Base-by-base conservation (phyloP, 2,113 vertebrate genomes). In the Hoplias malabaricus region DNA sequence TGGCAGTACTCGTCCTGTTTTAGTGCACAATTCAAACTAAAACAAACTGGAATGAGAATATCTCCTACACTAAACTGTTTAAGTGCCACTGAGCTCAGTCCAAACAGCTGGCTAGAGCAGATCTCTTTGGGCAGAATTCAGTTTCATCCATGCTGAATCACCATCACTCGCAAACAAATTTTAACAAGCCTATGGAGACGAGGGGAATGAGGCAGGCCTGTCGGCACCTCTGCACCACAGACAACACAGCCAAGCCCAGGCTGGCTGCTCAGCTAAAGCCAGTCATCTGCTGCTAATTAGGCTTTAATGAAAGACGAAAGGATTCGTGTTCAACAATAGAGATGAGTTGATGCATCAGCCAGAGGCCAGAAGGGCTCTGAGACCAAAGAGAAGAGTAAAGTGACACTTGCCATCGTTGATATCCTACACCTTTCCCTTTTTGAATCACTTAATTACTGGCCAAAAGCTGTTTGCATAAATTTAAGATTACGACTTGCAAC, bases 311-410 rank as follows among this genome's bases (percentile, higher is more conserved):
- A 90, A 91, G 78, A 87, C 89, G 88, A 88, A 57, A 48, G 50
- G 53, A 57, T 42, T 83, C 81, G 86, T 84, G 76, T 88, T 90
- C 82, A 80, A 90, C 82, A 77, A 84, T 43, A 89, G 82, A 88
- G 90, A 91, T 91, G 92, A 89, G 86, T 87, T 70, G 85, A 89
- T 70, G 85, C 91, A 82, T 88, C 91, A 89, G 87, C 89, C 80
- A 80, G 83, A 86, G 84, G 61, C 75, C 54, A 86, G 70, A 80
- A 80, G 84, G 87, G 88, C 92, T 86, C 89, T 86, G 46, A 74
- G 84, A 85, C 84, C 78, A 87, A 3, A 82, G 78, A 89, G 69
- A 89, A 66, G 89, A 90, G 90, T 91, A 86, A 88, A 79, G 86
- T 90, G 88, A 89, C 85, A 87, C 84, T 87, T 59, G 59, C 36